phyloP scores from a whole-genome alignment of 2,113 vertebrate genomes.

The Albula goreensis region DNA sequence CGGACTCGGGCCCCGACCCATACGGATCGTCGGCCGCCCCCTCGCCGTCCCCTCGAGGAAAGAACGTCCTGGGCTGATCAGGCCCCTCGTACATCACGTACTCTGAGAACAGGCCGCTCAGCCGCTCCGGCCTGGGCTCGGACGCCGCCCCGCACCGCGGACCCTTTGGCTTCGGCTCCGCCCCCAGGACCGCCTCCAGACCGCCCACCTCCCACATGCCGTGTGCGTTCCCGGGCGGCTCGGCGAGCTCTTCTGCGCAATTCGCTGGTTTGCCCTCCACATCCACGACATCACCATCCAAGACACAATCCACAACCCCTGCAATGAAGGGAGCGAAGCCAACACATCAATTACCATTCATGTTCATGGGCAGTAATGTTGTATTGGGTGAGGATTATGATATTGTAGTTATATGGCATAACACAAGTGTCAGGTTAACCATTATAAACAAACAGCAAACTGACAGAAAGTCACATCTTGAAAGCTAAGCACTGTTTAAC shows the following conservation, averaged over 20 bases:
- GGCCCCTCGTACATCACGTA: neutral
- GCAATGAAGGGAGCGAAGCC: neutral
- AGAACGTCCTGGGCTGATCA: neutral
- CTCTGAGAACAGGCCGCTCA: neutral
- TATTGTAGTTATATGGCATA: no score
- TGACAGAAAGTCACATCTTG: no score
- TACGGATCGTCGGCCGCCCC: neutral
- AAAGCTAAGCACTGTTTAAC: no score
- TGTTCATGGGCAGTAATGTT: neutral
- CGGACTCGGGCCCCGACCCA: neutral
- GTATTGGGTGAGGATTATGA: no score
- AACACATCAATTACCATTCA: neutral
- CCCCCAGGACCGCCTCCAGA: neutral
- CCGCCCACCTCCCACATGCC: neutral
- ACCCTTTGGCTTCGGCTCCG: neutral
- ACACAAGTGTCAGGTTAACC: no score
- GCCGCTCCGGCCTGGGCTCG: neutral
- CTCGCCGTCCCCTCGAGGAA: neutral
- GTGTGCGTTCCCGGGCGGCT: neutral
- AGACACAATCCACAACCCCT: neutral
- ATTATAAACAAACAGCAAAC: no score
- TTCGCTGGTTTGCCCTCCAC: neutral
- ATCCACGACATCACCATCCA: neutral
- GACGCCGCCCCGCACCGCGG: neutral
- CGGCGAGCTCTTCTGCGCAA: neutral